Evolutionary conservation across 2,113 vertebrate species (phyloP).

Genomic region (Diglossa brunneiventris): DNA sequence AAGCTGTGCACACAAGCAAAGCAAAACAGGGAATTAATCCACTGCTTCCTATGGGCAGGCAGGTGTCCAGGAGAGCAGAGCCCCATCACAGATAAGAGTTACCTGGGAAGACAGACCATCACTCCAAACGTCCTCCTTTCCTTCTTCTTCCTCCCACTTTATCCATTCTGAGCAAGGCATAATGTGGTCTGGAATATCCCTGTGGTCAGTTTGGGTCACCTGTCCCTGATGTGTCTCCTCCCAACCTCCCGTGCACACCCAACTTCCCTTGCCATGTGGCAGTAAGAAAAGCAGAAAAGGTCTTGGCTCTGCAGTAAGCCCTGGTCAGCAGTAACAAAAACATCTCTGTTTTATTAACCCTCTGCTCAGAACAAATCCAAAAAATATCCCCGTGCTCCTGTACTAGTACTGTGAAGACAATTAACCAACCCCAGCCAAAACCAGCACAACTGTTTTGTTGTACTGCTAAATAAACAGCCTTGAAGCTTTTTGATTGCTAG

Average conservation of each 20-base stretch:
- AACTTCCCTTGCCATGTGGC: rapidly evolving
- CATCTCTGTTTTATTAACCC: background rate
- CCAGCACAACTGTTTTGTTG: background rate
- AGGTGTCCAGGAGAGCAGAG: background rate
- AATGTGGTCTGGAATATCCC: background rate
- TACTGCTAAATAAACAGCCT: background rate
- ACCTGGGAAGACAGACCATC: background rate
- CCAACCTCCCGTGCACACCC: rapidly evolving
- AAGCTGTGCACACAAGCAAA: background rate
- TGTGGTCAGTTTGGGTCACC: no score
- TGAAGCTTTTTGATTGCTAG: background rate
- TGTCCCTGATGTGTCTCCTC: background rate
- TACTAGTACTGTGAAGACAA: background rate
- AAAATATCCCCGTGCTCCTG: rapidly evolving
- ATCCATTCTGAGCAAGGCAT: background rate
- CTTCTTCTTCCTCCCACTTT: background rate
- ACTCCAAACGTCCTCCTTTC: background rate
- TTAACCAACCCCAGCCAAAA: background rate
- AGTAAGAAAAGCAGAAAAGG: background rate
- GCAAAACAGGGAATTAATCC: background rate
- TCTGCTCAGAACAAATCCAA: background rate
- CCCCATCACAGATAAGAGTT: background rate
- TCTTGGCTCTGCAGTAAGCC: background rate
- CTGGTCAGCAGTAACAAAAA: background rate
- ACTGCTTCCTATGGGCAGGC: background rate